These are phyloP conservation scores for Nymphalis io DNA, from an alignment of 1,140 invertebrate species.

Conservation along the genomic window DNA sequence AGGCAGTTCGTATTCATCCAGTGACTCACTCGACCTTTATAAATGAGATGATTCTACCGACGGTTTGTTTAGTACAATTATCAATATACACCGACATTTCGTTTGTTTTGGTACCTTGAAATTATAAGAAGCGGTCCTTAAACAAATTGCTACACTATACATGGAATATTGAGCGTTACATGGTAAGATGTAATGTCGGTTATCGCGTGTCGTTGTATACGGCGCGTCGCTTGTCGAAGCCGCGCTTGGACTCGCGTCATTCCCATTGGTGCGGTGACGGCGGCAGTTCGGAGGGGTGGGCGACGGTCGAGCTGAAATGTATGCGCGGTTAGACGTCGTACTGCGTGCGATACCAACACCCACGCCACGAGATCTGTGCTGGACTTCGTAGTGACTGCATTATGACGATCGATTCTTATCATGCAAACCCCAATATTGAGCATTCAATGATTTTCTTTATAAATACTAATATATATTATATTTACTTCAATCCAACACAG, in stretches of 20 bases:
- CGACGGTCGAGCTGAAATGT: constrained; percentile 95
- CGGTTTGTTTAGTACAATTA: too few species aligned
- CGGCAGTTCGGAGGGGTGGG: constrained; percentile 97
- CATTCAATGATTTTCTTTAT: constrained; percentile 3
- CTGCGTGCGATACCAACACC: constrained; percentile 54
- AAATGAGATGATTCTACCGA: too few species aligned
- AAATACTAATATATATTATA: not conserved
- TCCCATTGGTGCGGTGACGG: constrained; percentile 99
- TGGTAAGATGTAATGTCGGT: not conserved
- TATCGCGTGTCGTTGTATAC: constrained; percentile 53
- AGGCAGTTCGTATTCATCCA: too few species aligned
- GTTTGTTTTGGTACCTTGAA: too few species aligned
- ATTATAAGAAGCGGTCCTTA: too few species aligned
- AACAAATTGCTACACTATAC: too few species aligned
- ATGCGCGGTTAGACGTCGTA: constrained; percentile 44
- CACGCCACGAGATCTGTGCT: constrained; percentile 52
- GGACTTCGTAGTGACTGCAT: constrained; percentile 29
- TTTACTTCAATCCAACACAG: constrained; percentile 55
- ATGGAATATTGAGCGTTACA: constrained; percentile 7
- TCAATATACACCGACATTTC: too few species aligned
- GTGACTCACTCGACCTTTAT: too few species aligned
- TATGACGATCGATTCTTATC: constrained; percentile 10
- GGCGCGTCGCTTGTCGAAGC: constrained; percentile 58
- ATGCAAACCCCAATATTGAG: constrained; percentile 8
- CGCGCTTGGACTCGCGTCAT: constrained; percentile 82